A percentile compares a stretch with the other conserved stretches of the same genome.
phyloP scores from a whole-genome alignment of 2,113 vertebrate genomes.

The Ammodytes marinus region DNA sequence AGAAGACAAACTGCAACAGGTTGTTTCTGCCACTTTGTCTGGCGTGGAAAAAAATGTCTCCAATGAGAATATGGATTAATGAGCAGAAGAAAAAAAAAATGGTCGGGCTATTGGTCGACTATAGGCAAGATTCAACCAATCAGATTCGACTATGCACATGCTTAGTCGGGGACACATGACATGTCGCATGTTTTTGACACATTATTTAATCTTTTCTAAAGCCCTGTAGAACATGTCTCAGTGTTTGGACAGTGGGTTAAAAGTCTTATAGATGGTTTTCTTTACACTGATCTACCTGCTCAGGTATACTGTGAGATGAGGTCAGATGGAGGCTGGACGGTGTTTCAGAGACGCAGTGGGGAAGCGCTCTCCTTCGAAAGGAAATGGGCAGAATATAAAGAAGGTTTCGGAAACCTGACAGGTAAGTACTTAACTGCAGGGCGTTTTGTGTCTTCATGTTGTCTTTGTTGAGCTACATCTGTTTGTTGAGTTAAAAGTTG shows the following conservation, averaged over 20 bases:
- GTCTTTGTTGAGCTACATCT: not conserved
- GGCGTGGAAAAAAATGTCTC: too few species aligned
- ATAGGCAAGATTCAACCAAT: too few species aligned
- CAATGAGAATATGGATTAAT: too few species aligned
- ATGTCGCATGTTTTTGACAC: not conserved
- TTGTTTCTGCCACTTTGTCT: too few species aligned
- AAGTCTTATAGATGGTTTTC: not conserved
- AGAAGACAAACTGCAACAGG: too few species aligned
- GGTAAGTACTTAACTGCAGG: slow-evolving; percentile 50
- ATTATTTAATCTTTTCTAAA: not conserved
- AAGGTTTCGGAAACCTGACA: slow-evolving; percentile 71
- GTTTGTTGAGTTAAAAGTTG: too few species aligned
- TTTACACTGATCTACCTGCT: not conserved
- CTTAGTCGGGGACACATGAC: too few species aligned
- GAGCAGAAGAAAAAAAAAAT: too few species aligned
- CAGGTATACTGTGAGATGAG: slow-evolving; percentile 83
- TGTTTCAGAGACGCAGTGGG: slow-evolving; percentile 79
- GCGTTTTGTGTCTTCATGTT: too few species aligned
- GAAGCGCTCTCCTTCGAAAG: slow-evolving; percentile 57
- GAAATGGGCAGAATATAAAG: slow-evolving; percentile 71
- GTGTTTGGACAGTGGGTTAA: not conserved
- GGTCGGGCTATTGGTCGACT: too few species aligned
- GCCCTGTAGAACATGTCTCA: not conserved
- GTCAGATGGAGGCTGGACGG: slow-evolving; percentile 78
- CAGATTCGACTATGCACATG: too few species aligned